A percentile compares a stretch with the other conserved stretches of the same genome.
Evolutionary conservation across 2,888 invertebrate species (phyloP).

Genomic region (Chrysina gloriosa): DNA sequence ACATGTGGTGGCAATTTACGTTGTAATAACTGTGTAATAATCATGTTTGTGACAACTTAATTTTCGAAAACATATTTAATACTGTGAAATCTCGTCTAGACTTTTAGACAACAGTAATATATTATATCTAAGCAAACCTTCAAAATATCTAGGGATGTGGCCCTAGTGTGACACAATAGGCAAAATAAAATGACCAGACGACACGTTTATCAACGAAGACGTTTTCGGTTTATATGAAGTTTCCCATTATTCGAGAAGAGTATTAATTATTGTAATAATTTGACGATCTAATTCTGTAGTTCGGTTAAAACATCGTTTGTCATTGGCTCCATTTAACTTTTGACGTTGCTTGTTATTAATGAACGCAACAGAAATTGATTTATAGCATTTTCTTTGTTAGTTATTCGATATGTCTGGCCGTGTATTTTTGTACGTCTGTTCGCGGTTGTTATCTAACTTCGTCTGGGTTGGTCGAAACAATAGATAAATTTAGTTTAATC

Average conservation of each 20-base stretch:
- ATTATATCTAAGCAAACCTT: neutral
- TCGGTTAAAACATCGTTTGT: constrained; percentile 24
- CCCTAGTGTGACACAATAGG: neutral
- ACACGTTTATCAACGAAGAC: neutral
- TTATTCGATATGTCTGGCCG: constrained; percentile 3
- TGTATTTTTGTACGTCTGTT: constrained; percentile 18
- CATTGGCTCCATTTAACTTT: constrained; percentile 29
- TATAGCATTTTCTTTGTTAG: constrained; percentile 12
- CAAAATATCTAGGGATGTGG: neutral
- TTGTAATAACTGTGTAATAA: constrained; percentile 8
- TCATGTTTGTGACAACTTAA: constrained; percentile 12
- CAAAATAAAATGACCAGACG: constrained; percentile 4
- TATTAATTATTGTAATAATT: constrained; percentile 30
- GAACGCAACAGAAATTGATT: constrained; percentile 16
- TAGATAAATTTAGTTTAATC: too few relatives aligned
- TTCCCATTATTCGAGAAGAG: neutral
- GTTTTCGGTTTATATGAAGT: neutral
- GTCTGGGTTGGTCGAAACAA: too few relatives aligned
- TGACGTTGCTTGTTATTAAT: constrained; percentile 26
- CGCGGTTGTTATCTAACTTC: too few relatives aligned
- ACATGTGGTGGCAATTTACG: neutral
- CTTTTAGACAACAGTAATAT: neutral
- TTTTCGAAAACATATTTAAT: constrained; percentile 2
- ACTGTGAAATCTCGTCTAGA: neutral
- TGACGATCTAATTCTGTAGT: constrained; percentile 25